Evolutionary conservation across 2,113 vertebrate genomes (phyloP), one percentile per base, ranked within the genome.

Genomic region (Lagopus muta): DNA sequence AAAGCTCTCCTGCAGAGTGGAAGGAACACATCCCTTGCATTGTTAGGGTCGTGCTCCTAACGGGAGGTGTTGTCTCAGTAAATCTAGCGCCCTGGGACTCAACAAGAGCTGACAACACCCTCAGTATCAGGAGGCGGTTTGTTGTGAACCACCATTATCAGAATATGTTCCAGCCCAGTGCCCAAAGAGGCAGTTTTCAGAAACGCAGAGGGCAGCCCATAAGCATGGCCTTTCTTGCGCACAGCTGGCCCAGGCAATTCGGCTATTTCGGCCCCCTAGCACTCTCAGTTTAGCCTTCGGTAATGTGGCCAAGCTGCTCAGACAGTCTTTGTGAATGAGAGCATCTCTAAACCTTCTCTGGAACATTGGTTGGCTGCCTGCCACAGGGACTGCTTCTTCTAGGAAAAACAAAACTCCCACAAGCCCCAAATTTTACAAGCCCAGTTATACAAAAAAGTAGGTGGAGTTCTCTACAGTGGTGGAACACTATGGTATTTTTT

Each of bases 131-230:
- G 71, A 85, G 87, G 43, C 43, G 57, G 70, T 60, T 84, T 82
- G 32, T 43, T 89, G 48, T 82, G 69, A 76, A 73, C 38, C 60
- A 62, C 22, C 30, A 70, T 89, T 91, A 84, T 73, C 89, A 90
- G 83, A 83, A 92, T 71, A 36, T 22, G 47, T 80, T 86, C 65
- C 80, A 89, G 38, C 47, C 43, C 1, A 15, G 30, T 89, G 78
- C 17, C 13, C 16, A 6, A 5, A 40, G 64, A 32, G 36, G n/a
- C 28, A 45, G 52, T 72, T 92, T 43, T 75, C 67, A 81, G 16
- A 89, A 82, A 80, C 22, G 25, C 50, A 71, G 36, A 25, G 32
- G 55, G 62, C n/a, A 77, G 16, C 42, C n/a, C 61, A 64, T 32
- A 52, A 3, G 7, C 28, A 8, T 43, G 57, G 60, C n/a, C 25